Base-by-base conservation (phyloP, 1,140 invertebrate species). In the Hesperophylax magnus region DNA sequence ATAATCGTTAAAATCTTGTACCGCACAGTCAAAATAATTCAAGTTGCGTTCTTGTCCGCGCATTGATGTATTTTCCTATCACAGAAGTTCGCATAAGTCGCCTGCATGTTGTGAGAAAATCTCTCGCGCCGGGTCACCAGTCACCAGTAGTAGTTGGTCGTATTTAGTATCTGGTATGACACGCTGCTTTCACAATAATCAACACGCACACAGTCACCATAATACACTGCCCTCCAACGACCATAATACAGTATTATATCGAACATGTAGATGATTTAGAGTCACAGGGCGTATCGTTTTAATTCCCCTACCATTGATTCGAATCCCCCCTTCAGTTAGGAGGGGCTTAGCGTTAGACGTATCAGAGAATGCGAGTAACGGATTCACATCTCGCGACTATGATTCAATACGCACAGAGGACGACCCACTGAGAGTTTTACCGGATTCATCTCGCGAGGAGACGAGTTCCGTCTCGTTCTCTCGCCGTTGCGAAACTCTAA, bases 341-440 rank as follows among this genome's bases (percentile, higher is more conserved):
- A 58, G 72, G 72, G 18, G 72, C 72, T 34, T 34, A 56, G 72
- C 56, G 31, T 76, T 76, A 76, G 72, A 72, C 47, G 69, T 54
- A 72, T 72, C 69, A 54, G 20, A 76, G 71, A 74, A 60, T 58
- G 72, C 72, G 72, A 20, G 54, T 76, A 76, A 60, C 72, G 69
- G 69, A 53, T 17, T 52, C 34, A 20, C 69, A 72, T 52, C 47
- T 72, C 34, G 63, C 63, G 11, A 27, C 34, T 47, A 47, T 47
- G 7, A 20, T 52, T 52, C 67, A 22, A 58, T 75, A 75, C 72
- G 54, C 72, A 60, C 53, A 31, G 53, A 60, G 72, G 27, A 60
- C 72, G 72, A 76, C 72, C 72, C 72, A 76, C 54, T 76, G 72
- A 56, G 24, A 58, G 0, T 20, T 56, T 58, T 18, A 60, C 20